phyloP scores from a whole-genome alignment of 2,888 invertebrate species.

The Cactoblastis cactorum region DNA sequence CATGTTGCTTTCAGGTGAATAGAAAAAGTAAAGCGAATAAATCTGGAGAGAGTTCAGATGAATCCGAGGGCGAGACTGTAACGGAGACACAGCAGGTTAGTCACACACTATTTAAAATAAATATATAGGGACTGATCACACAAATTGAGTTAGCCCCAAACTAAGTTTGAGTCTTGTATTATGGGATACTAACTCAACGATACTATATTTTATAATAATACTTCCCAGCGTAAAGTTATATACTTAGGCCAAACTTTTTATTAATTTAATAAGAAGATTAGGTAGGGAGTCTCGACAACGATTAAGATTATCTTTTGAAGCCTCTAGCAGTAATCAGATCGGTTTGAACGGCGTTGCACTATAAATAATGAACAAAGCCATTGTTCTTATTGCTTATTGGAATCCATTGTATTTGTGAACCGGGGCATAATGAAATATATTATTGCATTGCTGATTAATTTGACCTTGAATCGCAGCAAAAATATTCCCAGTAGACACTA shows the following conservation, averaged over 20 bases:
- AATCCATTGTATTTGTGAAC: conserved; percentile 8
- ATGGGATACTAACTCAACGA: no score
- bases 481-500: no score
- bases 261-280: no score
- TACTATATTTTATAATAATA: no score
- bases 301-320: not conserved
- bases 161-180: no score
- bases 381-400: conserved; percentile 9
- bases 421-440: conserved; percentile 7
- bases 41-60: conserved; percentile 72
- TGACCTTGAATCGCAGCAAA: no score
- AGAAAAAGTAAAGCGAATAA: conserved; percentile 71
- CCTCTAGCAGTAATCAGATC: conserved; percentile 1
- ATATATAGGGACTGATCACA: no score
- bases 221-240: no score
- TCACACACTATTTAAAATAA: conserved; percentile 10
- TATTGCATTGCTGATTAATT: no score
- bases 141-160: no score
- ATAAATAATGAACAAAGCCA: conserved; percentile 14
- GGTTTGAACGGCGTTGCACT: not conserved
- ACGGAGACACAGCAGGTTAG: conserved; percentile 74
- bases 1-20: conserved; percentile 59
- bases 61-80: conserved; percentile 70
- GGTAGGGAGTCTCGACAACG: no score
- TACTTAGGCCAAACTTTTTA: no score